phyloP scores from a whole-genome alignment of 2,888 invertebrate genomes.

The Poecilus cupreus region DNA sequence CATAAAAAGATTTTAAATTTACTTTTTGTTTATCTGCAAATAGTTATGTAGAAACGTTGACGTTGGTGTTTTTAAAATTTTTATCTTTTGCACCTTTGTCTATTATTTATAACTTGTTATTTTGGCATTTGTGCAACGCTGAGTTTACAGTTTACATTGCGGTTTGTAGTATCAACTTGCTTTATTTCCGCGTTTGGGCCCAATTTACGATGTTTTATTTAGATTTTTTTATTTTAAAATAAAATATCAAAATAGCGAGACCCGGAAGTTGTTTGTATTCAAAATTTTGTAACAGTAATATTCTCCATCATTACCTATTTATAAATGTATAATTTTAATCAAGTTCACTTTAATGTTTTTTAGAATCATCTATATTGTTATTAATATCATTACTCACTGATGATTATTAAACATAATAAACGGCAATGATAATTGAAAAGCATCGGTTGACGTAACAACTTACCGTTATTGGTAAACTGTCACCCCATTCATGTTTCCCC shows the following conservation, averaged over 20 bases:
- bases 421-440: slow-evolving; percentile 28
- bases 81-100: background rate
- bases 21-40: background rate
- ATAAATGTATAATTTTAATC: too few relatives aligned
- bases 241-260: background rate
- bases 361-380: background rate
- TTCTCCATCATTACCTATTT: background rate
- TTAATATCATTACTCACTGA: background rate
- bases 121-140: slow-evolving; percentile 51
- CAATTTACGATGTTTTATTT: slow-evolving; percentile 38
- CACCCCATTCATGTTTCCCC: slow-evolving; percentile 51
- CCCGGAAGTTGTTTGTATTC: background rate
- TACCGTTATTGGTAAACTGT: slow-evolving; percentile 55
- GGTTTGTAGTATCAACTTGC: background rate
- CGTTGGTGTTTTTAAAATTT: background rate
- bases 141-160: background rate
- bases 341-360: too few relatives aligned
- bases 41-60: background rate
- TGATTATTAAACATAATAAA: background rate
- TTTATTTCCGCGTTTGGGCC: slow-evolving; percentile 43
- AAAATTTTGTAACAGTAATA: background rate
- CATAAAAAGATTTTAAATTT: background rate
- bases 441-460: slow-evolving; percentile 37
- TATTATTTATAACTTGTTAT: slow-evolving; percentile 57
- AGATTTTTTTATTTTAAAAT: background rate